phyloP scores from a whole-genome alignment of 2,888 invertebrate species.

The Rhogogaster chlorosoma region DNA sequence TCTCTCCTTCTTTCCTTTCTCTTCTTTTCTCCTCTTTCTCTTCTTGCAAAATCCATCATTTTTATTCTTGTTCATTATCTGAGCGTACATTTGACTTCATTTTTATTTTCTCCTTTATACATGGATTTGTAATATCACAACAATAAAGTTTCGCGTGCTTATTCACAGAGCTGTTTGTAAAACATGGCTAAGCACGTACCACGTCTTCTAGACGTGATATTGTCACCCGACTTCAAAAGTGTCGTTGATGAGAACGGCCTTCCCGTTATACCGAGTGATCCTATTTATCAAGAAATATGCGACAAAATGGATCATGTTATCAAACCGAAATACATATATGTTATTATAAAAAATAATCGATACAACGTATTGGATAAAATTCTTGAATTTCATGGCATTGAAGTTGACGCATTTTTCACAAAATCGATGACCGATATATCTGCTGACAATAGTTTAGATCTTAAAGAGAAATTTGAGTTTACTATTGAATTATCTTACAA shows the following conservation, averaged over 20 bases:
- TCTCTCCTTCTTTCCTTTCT: no score
- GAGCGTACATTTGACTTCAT: not conserved
- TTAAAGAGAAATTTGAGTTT: not conserved
- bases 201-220: not conserved
- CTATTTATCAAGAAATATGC: constrained; percentile 5
- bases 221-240: constrained; percentile 26
- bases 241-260: constrained; percentile 22
- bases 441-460: not conserved
- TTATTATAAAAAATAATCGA: constrained; percentile 33
- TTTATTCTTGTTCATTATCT: not conserved
- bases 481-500: not conserved
- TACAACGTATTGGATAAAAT: constrained; percentile 22
- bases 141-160: not conserved
- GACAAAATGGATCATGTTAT: constrained; percentile 23
- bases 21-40: no score
- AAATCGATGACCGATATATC: not conserved
- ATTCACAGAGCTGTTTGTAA: not conserved
- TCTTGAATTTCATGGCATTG: not conserved
- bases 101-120: not conserved
- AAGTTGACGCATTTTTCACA: not conserved
- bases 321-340: constrained; percentile 26
- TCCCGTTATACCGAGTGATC: not conserved
- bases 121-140: not conserved
- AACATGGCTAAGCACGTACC: constrained; percentile 8
- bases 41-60: not conserved